A percentile compares a stretch with the other conserved stretches of the same genome.
Evolutionary conservation across 2,888 invertebrate species (phyloP).

Genomic region (Scaptomyza reducta): DNA sequence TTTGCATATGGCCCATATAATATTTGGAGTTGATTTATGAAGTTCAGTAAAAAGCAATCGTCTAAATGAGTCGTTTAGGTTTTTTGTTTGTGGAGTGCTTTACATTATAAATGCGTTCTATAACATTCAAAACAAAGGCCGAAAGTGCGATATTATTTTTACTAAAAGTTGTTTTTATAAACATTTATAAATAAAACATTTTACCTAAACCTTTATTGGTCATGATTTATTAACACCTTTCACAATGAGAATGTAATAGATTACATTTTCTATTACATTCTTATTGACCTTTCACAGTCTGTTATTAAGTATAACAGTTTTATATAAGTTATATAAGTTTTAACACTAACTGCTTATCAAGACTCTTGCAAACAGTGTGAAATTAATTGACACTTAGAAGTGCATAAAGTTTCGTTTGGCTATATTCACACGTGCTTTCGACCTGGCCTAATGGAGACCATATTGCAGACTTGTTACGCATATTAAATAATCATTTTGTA

Average conservation of each 20-base stretch:
- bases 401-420: conserved; percentile 28
- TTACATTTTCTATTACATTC: too few relatives aligned
- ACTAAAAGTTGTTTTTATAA: too few relatives aligned
- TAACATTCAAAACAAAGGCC: not conserved
- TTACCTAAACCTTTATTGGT: too few relatives aligned
- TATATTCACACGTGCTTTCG: conserved; percentile 31
- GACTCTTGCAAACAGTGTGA: conserved; percentile 22
- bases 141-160: not conserved
- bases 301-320: too few relatives aligned
- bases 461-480: conserved; percentile 40
- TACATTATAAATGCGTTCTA: not conserved
- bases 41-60: conserved; percentile 11
- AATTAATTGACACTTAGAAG: conserved; percentile 29
- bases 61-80: conserved; percentile 51
- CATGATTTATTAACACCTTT: too few relatives aligned
- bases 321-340: too few relatives aligned
- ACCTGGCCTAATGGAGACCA: conserved; percentile 37
- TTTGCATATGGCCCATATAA: conserved; percentile 56
- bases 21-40: conserved; percentile 37
- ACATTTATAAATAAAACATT: too few relatives aligned
- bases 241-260: too few relatives aligned
- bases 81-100: conserved; percentile 18
- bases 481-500: conserved; percentile 25
- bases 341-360: conserved; percentile 1
- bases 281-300: too few relatives aligned